Evolutionary conservation across 2,113 vertebrate species (phyloP), one percentile per base, ranked within the genome.

Genomic region (Globicephala melas): DNA sequence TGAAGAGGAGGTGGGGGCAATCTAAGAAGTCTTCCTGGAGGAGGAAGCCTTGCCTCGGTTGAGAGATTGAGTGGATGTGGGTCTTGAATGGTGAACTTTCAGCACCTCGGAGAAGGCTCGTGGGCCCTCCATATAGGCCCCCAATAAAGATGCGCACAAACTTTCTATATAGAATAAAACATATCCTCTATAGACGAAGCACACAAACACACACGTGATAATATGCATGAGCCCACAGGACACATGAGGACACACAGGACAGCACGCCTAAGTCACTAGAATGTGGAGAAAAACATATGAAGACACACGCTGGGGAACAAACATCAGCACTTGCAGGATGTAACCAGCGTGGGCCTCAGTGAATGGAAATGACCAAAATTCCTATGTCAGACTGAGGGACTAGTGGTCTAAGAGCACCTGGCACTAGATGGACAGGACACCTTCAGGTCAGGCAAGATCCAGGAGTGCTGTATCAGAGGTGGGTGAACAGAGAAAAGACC

Each of bases 131-230:
- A 33, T 15, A 33, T 21, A 60, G 53, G 26, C 36, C 28, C 74
- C 47, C 62, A 41, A 31, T 17, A 68, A 67, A 33, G 89, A 68
- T 41, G 62, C 18, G 33, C 47, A 7, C 13, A 68, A 33, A 31
- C 26, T 25, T 58, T 15, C 4, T 38, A 20, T 8, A 10, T 36
- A 38, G 44, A 79, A 79, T 99, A 99, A 98, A 99, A 99, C 12
- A 44, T 23, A n/a, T 25, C 36, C 71, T 33, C 26, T 60, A 3
- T 44, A 31, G 68, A 71, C 12, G 44, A 44, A 60, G 70, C 70
- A 4, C 12, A 11, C 18, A 33, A 58, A 74, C 70, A 41, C 8
- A 41, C 14, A 10, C 0, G 4, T 60, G n/a, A 60, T 60, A 60
- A 25, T 36, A 80, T 1, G 53, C n/a, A 15, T 14, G 9, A 36